Percentiles rank a stretch among this genome's conserved stretches.
Conservation (phyloP, 2,888 invertebrate species). For the Sicus ferrugineus region DNA sequence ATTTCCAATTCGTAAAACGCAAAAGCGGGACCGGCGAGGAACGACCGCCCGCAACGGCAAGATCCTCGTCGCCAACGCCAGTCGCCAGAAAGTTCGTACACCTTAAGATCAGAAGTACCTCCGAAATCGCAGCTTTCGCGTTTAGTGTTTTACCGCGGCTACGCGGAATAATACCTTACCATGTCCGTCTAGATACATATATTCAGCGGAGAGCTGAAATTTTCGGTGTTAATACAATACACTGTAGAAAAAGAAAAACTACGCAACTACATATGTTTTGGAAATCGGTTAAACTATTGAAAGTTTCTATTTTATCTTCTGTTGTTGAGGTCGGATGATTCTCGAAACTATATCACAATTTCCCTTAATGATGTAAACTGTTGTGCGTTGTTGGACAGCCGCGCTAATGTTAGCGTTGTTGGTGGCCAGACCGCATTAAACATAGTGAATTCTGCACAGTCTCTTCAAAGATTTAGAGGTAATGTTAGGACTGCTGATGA, state of each 20-base stretch:
- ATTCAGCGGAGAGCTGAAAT: too few species aligned
- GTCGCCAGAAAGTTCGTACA: neutral
- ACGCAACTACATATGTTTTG: neutral
- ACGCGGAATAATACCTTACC: too few species aligned
- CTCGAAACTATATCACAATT: conserved; percentile 20
- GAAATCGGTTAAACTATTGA: neutral
- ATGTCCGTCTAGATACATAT: too few species aligned
- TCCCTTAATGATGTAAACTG: neutral
- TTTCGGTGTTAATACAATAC: too few species aligned
- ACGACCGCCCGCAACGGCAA: neutral
- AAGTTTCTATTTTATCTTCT: neutral
- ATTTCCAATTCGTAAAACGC: neutral
- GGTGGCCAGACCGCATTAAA: neutral
- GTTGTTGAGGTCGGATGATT: conserved; percentile 26
- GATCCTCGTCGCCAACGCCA: neutral
- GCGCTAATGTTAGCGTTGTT: neutral
- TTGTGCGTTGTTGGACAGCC: conserved; percentile 4
- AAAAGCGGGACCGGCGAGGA: neutral
- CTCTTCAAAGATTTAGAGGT: neutral
- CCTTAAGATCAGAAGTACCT: neutral
- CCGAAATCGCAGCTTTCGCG: too few species aligned
- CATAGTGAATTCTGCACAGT: neutral
- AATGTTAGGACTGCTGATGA: neutral
- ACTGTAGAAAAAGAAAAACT: neutral
- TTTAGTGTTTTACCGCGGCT: too few species aligned